Evolutionary conservation across 2,113 vertebrate species (phyloP), one percentile per base, ranked within the genome.

Genomic region (Anolis sagrei): DNA sequence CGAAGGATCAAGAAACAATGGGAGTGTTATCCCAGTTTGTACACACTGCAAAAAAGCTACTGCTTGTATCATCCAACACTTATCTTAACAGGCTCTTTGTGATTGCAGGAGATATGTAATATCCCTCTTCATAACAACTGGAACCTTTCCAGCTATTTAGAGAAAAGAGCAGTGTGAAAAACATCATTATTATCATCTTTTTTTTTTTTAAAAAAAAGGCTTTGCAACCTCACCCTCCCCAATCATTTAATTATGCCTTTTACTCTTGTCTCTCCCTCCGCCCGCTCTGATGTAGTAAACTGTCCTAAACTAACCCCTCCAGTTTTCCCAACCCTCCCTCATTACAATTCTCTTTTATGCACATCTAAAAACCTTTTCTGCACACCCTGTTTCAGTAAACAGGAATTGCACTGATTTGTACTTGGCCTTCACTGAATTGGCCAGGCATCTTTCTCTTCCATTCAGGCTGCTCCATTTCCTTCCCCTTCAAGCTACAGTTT

Each of bases 141-240:
- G 87, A 90, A 90, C 76, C 7, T 76, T 79, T 92, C 89, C 91
- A 92, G 89, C 90, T 87, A 90, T 92, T 93, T 87, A 90, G 58
- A 85, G 39, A 62, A 51, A 81, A 76, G n/a, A 92, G 89, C 83
- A 90, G 36, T 93, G 81, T 62, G 1, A 85, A 92, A 86, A 27
- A 39, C 88, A 88, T 79, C 48, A 21, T 89, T 89, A 86, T 90
- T 90, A 29, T 23, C 2, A 7, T 64, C 2, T 64, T 8, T 68
- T 25, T 68, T 4, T 66, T 21, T 64, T 66, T 66, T 29, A 66
- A 68, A 66, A 66, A 66, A 61, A 61, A 61, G 91, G 90, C 85
- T 89, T 29, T 23, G 80, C 82, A 66, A 76, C 48, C 79, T 85
- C 76, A 82, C 83, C 76, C 69, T 81, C 49, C 29, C 29, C 66